Base-by-base conservation (phyloP, 2,113 vertebrate genomes). In the Parotia lawesii region DNA sequence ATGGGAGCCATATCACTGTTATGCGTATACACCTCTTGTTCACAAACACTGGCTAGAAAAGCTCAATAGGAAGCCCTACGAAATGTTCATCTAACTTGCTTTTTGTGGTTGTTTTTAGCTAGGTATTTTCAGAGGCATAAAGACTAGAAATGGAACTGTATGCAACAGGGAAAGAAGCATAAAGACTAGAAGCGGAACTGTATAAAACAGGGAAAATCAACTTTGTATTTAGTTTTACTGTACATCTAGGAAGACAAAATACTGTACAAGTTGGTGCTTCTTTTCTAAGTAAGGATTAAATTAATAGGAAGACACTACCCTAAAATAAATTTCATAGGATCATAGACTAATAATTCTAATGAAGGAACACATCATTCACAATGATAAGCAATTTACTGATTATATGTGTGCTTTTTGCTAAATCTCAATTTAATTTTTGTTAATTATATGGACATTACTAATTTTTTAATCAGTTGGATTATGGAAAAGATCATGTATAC, bases 251-350 rank as follows among this genome's bases (percentile, higher is more conserved):
- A 65, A 58, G 6, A 44, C 9, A 93, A 93, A 70, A 8, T 62
- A 48, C 11, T 73, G 8, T 47, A 72, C 13, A 67, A 50, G 31
- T 2, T 33, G 12, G 5, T 25, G 2, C 25, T 91, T 84, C n/a
- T 47, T 72, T 27, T 79, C 6, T 33, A 54, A 58, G 18, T 20
- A 38, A 61, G 18, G 50, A 56, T 57, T 40, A 76, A 83, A 80
- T n/a, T 0, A 81, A 45, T 24, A 61, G 13, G n/a, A 71, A 66
- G 10, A 54, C 28, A 35, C 0, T 4, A 44, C 10, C 17, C 50
- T 56, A 60, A 70, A 90, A 70, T 45, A 62, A 79, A 51, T 75
- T 4, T 72, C 57, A 56, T 76, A 28, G 38, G 11, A 56, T 44
- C 33, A 33, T 10, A 64, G 7, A 45, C 35, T 61, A 80, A 33